Base-by-base conservation (phyloP, 2,797 vertebrate species). In the Syndactyla subalaris region DNA sequence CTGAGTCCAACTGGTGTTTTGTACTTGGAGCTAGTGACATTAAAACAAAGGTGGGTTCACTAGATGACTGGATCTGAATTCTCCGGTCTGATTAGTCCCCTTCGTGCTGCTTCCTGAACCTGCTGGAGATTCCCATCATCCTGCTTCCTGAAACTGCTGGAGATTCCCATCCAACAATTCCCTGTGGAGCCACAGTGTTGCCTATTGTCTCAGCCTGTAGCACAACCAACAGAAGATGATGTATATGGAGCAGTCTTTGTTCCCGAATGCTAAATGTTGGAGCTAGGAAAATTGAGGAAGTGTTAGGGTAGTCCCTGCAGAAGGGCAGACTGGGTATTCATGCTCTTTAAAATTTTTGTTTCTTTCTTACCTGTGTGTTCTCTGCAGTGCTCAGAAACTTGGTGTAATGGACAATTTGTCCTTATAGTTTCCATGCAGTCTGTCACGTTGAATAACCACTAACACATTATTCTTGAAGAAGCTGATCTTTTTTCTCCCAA, bases 11-110 rank as follows among this genome's bases (percentile, higher is more conserved):
- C 68, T 73, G 77, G 43, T 95, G 38, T 85, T 96, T 95, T 88
- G 66, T 81, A 70, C 71, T 95, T 70, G 89, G 88, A 97, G 93
- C 90, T 89, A 90, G 65, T 55, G 95, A 85, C 51, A 89, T 68
- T 85, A 83, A 95, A 96, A 88, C 92, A 93, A 86, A 97, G 95
- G 91, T 96, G 95, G 73, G 55, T 74, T 79, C 83, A 84, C 93
- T 89, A 70, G 91, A 93, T 92, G 55, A 45, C 71, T 45, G 23
- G 81, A 85, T 79, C 63, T 79, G 67, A 80, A 58, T 89, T 89
- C 68, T 88, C 55, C 74, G 61, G 20, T 89, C 71, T 81, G 29
- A 24, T 66, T 49, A 39, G 41, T 55, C 45, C 36, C 61, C 55
- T 88, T 75, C 0, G 4, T 91, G 68, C 36, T 85, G 55, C 55